Percentiles rank a stretch among this genome's conserved stretches.
These are phyloP conservation scores for Leptodactylus fuscus DNA, from an alignment of 2,113 vertebrate genomes.

Conservation along the genomic window DNA sequence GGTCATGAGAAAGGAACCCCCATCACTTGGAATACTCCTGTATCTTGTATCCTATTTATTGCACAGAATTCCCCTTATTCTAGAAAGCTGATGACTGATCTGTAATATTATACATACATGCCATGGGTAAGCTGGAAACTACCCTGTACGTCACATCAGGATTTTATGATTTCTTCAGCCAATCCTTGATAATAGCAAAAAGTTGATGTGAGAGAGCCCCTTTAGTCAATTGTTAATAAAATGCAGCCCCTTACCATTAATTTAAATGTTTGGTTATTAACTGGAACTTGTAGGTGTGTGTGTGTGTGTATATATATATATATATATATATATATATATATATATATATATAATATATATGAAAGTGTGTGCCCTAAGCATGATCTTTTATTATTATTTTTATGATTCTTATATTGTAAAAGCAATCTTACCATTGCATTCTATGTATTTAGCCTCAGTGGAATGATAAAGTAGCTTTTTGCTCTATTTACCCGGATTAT, in stretches of 20 bases:
- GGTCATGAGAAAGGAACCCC: not conserved
- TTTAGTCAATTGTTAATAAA: not conserved
- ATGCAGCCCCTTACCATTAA: too few relatives aligned
- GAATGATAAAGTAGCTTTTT: not conserved
- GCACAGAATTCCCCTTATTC: too few relatives aligned
- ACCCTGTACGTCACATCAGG: not conserved
- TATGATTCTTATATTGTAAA: too few relatives aligned
- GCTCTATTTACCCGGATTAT: not conserved
- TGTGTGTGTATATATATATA: too few relatives aligned
- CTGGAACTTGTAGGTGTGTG: too few relatives aligned
- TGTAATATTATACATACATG: too few relatives aligned
- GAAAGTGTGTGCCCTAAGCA: too few relatives aligned
- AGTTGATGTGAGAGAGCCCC: not conserved
- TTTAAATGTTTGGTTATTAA: not conserved
- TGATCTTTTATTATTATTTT: too few relatives aligned
- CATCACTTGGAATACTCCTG: not conserved
- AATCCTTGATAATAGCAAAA: not conserved
- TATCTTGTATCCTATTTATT: not conserved
- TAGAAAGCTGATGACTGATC: not conserved
- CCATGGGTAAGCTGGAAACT: not conserved
- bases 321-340: too few relatives aligned
- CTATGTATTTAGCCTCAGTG: too few relatives aligned
- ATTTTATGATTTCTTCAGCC: not conserved
- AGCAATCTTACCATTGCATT: too few relatives aligned
- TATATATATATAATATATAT: too few relatives aligned